These are phyloP conservation scores for Dryobota labecula DNA, from an alignment of 2,888 invertebrate species.

Conservation along the genomic window DNA sequence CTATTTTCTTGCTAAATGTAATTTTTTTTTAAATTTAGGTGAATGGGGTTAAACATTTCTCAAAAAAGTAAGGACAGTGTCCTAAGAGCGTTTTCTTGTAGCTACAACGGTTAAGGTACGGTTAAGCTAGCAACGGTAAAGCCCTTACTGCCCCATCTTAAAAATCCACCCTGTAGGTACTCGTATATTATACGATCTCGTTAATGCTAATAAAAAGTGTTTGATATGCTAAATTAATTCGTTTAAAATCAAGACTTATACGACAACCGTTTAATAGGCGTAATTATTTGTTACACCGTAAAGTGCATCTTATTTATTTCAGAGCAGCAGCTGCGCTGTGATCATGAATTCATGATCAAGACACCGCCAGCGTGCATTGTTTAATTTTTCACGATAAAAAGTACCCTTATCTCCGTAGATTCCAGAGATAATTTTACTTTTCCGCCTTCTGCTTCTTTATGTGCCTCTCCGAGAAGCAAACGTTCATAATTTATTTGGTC, in stretches of 20 bases:
- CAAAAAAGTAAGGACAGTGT: too few species aligned
- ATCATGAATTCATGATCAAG: slow-evolving; percentile 1
- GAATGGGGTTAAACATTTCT: too few species aligned
- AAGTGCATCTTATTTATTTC: slow-evolving; percentile 34
- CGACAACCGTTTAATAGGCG: slow-evolving; percentile 17
- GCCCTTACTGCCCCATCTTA: too few species aligned
- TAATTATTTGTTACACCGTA: slow-evolving; percentile 21
- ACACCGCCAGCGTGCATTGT: background rate
- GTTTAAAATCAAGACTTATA: slow-evolving; percentile 26
- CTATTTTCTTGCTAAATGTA: too few species aligned
- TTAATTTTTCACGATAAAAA: slow-evolving; percentile 26
- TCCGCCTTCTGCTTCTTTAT: slow-evolving; percentile 11
- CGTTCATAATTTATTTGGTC: slow-evolving; percentile 7
- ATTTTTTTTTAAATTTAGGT: too few species aligned
- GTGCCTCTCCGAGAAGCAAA: background rate
- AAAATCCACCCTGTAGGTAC: too few species aligned
- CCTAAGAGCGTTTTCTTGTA: too few species aligned
- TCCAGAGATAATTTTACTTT: slow-evolving; percentile 13
- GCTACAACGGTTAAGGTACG: too few species aligned
- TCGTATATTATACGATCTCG: too few species aligned
- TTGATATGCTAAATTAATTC: slow-evolving; percentile 25
- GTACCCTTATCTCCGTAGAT: background rate
- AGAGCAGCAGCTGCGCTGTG: slow-evolving; percentile 16
- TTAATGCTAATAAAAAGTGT: background rate
- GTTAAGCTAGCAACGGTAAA: too few species aligned